Evolutionary conservation across 2,113 vertebrate genomes (phyloP).

Genomic region (Prietella phreatophila): DNA sequence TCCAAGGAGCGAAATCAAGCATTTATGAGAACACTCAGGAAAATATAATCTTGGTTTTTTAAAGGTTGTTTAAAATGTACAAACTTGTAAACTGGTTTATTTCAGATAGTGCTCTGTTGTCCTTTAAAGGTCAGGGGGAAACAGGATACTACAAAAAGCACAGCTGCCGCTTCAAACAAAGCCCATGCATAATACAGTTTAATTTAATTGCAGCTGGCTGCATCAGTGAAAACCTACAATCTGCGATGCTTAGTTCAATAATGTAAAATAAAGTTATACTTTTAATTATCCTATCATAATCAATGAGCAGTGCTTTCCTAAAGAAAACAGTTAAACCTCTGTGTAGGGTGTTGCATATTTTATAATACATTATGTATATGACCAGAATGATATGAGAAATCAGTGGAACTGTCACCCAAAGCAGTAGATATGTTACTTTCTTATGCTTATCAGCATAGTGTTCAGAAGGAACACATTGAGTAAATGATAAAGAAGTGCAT

Average conservation of each 20-base stretch:
- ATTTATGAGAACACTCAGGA: constrained; percentile 2
- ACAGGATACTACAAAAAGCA: background rate
- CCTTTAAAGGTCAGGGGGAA: background rate
- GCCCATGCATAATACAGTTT: background rate
- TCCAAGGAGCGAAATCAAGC: background rate
- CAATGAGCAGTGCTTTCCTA: background rate
- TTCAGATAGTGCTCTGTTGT: background rate
- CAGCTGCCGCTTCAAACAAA: background rate
- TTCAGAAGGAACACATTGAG: background rate
- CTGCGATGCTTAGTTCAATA: background rate
- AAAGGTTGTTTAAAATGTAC: background rate
- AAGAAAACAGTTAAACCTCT: background rate
- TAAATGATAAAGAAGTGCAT: background rate
- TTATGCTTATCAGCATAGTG: too few species aligned
- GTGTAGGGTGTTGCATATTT: background rate
- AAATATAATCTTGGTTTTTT: background rate
- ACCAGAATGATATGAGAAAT: background rate
- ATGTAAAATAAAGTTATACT: background rate
- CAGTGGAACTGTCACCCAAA: background rate
- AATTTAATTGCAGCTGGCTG: background rate
- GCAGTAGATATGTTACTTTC: background rate
- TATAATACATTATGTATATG: background rate
- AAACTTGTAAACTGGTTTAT: background rate
- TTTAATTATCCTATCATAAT: background rate
- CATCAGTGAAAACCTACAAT: background rate